These are phyloP conservation scores for Gryllus longicercus DNA, from an alignment of 2,888 invertebrate genomes.

Conservation along the genomic window DNA sequence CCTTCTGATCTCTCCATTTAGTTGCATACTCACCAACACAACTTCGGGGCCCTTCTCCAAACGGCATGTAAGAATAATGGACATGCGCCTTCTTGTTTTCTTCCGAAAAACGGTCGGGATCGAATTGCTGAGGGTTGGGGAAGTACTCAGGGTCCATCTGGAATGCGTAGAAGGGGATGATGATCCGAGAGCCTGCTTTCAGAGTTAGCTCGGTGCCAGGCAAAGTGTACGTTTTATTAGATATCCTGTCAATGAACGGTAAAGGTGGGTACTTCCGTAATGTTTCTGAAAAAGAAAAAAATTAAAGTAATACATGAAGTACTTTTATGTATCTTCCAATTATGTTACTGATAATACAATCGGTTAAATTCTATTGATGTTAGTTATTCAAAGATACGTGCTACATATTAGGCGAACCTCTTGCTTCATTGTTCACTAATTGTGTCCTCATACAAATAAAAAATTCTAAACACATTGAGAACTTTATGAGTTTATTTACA, in stretches of 20 bases:
- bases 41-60: constrained; percentile 20
- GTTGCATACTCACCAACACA: constrained; percentile 12
- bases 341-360: no score
- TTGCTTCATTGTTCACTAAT: no score
- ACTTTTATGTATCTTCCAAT: no score
- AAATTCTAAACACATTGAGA: no score
- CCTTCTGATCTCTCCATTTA: background rate
- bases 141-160: background rate
- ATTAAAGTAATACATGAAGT: background rate
- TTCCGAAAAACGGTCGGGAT: background rate
- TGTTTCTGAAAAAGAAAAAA: background rate
- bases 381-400: no score
- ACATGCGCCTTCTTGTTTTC: background rate
- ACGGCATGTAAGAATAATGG: background rate
- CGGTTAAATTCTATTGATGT: no score
- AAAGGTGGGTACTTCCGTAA: constrained; percentile 3
- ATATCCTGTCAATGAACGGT: background rate
- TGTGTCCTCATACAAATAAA: no score
- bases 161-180: background rate
- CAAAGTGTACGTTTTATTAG: background rate
- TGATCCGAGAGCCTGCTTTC: background rate
- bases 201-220: background rate
- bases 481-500: no score
- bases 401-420: no score
- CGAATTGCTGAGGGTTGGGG: constrained; percentile 4